phyloP scores from a whole-genome alignment of 2,113 vertebrate species.

The Lates calcarifer region DNA sequence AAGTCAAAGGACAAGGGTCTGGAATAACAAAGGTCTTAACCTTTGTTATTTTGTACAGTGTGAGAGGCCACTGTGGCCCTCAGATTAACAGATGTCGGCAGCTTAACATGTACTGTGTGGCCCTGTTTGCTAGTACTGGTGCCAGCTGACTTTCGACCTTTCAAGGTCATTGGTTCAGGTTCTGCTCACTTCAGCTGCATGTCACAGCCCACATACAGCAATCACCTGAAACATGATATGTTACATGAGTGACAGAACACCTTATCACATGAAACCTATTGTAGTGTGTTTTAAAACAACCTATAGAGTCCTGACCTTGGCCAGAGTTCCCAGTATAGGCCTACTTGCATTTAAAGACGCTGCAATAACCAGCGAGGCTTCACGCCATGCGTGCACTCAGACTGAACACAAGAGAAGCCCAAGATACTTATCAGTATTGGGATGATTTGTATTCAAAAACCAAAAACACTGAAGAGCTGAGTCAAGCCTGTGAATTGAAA shows the following conservation, averaged over 20 bases:
- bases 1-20: slow-evolving; percentile 1
- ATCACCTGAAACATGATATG: slow-evolving; percentile 16
- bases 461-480: not conserved
- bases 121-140: not conserved
- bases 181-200: slow-evolving; percentile 31
- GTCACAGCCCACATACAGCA: not conserved
- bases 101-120: not conserved
- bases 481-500: not conserved
- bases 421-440: not conserved
- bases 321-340: not conserved
- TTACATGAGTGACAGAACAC: not conserved
- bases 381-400: too few relatives aligned
- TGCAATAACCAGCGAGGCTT: not conserved
- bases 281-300: not conserved
- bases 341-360: not conserved
- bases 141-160: not conserved
- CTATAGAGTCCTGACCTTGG: not conserved
- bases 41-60: not conserved
- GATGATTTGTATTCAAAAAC: not conserved
- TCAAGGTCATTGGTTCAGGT: slow-evolving; percentile 31
- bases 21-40: not conserved
- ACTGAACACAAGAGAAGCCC: slow-evolving; percentile 9
- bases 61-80: not conserved
- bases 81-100: not conserved
- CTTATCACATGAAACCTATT: not conserved